Evolutionary conservation across 2,888 invertebrate species (phyloP).

Genomic region (Sabatieria punctata): DNA sequence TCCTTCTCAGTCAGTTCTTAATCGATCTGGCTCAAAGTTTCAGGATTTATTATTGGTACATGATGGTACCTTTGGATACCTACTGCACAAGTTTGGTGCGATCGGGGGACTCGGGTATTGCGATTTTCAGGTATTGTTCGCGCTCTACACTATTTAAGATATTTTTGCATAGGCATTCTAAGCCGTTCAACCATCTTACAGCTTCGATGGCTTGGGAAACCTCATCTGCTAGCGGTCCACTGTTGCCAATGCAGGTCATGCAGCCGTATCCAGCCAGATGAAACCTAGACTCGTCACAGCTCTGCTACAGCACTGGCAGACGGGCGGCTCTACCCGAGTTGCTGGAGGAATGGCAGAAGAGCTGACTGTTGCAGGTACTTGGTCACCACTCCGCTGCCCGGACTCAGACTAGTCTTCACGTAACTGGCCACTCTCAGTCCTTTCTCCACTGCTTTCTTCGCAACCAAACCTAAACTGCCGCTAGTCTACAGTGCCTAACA

Average conservation of each 20-base stretch:
- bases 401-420: slow-evolving; percentile 89
- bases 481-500: not conserved
- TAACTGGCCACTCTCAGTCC: slow-evolving; percentile 75
- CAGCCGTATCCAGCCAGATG: slow-evolving; percentile 95
- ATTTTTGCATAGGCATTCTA: too few relatives aligned
- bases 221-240: slow-evolving; percentile 76
- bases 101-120: too few relatives aligned
- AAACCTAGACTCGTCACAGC: slow-evolving; percentile 44
- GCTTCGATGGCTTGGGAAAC: slow-evolving; percentile 80
- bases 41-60: too few relatives aligned
- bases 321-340: slow-evolving; percentile 56
- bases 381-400: slow-evolving; percentile 84
- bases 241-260: slow-evolving; percentile 98
- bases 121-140: too few relatives aligned
- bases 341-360: slow-evolving; percentile 64
- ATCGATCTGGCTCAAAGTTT: too few relatives aligned
- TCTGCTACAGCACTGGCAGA: not conserved
- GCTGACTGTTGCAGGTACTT: slow-evolving; percentile 77
- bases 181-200: slow-evolving; percentile 41
- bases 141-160: too few relatives aligned
- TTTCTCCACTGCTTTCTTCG: slow-evolving; percentile 78
- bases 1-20: too few relatives aligned
- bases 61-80: too few relatives aligned
- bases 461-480: slow-evolving; percentile 52
- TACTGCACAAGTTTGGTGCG: too few relatives aligned